Base-by-base conservation (phyloP, 2,888 invertebrate genomes). In the Eupeodes luniger region DNA sequence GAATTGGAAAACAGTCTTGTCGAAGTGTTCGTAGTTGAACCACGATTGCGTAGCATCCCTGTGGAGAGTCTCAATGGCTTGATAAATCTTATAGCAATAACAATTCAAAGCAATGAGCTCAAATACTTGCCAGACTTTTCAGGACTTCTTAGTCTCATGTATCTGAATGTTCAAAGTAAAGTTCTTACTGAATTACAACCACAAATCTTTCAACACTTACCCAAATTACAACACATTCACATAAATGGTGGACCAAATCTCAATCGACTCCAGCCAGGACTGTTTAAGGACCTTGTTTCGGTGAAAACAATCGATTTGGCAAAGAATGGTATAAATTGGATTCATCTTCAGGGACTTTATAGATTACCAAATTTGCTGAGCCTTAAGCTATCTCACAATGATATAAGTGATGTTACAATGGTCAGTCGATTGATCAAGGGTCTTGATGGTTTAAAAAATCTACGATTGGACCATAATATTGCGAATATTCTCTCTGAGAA, bases 1-100 rank as follows among this genome's bases (percentile, higher is more conserved):
- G 96, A 96, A 34, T 95, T 97, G 75, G 97, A 97, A 93, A 95
- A 95, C 57, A 95, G 95, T 70, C 94, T 98, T 49, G 95, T 97
- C 90, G 98, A 98, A 94, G 95, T 98, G 78, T 98, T 96, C 91
- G 95, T 98, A 47, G 98, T 98, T 3, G 98, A 98, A 93, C 97
- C 97, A 16, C 96, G 96, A 89, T 93, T 98, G 70, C 95, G 96
- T 85, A 97, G 96, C 90, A 94, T 98, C 70, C 97, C 98, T 0
- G 95, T 96, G 1, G 97, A 97, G 92, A 96, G 97, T 90, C 93
- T 98, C 66, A 95, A 95, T 89, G 96, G 96, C 91, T 94, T 97
- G 90, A 95, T 95, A 90, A 96, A 96, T 89, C 94, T 98, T 76
- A 96, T 98, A 94, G 98, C 98, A 4, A 95, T 98, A 59, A 98